Evolutionary conservation across 2,797 vertebrate genomes (phyloP).

Genomic region (Enoplosus armatus): DNA sequence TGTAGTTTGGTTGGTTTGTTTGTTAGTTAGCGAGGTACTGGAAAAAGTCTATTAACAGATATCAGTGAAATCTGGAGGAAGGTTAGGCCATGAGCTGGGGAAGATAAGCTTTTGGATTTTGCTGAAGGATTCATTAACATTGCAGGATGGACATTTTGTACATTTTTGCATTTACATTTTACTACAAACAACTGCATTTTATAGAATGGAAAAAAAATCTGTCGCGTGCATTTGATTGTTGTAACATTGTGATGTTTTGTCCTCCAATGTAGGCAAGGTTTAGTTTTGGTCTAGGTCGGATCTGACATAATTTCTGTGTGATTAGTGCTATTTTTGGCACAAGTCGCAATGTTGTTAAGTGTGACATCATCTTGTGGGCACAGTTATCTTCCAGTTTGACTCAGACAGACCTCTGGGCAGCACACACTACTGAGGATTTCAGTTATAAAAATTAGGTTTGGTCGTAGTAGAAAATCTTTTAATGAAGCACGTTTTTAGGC

Average conservation of each 20-base stretch:
- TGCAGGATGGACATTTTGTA: background rate
- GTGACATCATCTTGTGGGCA: conserved; percentile 6
- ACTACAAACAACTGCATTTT: background rate
- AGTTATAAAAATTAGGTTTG: background rate
- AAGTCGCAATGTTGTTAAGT: background rate
- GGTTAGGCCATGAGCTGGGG: background rate
- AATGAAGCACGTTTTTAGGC: background rate
- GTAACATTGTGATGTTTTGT: no score
- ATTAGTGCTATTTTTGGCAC: background rate
- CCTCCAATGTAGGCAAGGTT: no score
- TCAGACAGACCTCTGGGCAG: background rate
- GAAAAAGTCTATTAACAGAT: conserved; percentile 1
- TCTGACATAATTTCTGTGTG: no score
- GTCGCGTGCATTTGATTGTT: no score
- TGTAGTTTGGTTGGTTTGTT: conserved; percentile 4
- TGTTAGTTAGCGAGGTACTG: background rate
- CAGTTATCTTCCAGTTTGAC: conserved; percentile 4
- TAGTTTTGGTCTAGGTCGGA: no score
- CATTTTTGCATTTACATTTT: background rate
- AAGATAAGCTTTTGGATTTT: no score
- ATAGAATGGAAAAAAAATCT: background rate
- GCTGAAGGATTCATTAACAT: background rate
- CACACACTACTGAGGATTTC: conserved; percentile 8
- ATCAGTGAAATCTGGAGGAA: conserved; percentile 11
- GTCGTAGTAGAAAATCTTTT: conserved; percentile 3